Evolutionary conservation across 2,797 vertebrate genomes (phyloP).

Genomic region (Eremophila alpestris): DNA sequence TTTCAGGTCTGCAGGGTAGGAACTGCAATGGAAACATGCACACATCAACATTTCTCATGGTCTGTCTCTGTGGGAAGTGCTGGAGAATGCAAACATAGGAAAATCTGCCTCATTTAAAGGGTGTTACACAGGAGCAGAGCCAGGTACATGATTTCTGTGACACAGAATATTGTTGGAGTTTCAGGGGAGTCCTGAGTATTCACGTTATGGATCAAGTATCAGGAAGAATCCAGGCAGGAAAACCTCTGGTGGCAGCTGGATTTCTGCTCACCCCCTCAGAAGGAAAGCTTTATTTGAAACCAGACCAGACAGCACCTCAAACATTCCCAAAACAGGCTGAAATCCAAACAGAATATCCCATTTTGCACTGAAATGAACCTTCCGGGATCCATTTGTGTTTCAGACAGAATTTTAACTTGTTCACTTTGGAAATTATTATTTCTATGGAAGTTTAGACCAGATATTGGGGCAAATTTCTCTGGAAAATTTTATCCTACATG

Average conservation of each 20-base stretch:
- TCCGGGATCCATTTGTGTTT: background rate
- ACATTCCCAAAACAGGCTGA: background rate
- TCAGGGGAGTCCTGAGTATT: background rate
- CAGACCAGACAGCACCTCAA: background rate
- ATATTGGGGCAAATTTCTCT: background rate
- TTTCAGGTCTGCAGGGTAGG: background rate
- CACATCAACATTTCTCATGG: background rate
- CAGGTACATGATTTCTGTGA: background rate
- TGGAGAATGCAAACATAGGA: background rate
- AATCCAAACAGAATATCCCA: background rate
- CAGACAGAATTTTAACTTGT: background rate
- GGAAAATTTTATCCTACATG: too few species aligned
- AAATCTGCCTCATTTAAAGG: background rate
- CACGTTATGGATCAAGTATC: background rate
- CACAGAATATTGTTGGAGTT: background rate
- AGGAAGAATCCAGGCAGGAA: background rate
- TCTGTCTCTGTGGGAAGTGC: background rate
- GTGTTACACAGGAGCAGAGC: background rate
- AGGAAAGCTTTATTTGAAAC: background rate
- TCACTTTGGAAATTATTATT: background rate
- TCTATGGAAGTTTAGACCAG: background rate
- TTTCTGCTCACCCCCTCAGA: background rate
- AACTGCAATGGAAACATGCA: background rate
- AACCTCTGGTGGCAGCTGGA: background rate
- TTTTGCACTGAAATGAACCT: background rate